Evolutionary conservation across 2,888 invertebrate species (phyloP), one percentile per base, ranked within the genome.

Genomic region (Hemithea aestivaria): DNA sequence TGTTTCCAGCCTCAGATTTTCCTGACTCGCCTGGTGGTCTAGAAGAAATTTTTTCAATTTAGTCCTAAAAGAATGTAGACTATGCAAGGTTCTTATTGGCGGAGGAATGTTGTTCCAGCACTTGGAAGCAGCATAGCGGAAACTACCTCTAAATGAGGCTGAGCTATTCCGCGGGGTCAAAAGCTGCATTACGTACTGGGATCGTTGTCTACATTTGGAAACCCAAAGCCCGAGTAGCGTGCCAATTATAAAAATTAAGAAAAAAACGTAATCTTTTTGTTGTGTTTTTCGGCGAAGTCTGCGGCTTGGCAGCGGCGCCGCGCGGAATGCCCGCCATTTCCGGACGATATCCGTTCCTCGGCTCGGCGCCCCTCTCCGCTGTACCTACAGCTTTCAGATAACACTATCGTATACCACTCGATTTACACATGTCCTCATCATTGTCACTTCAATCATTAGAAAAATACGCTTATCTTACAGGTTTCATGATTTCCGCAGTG

Each of bases 311-410:
- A 60, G 51, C 73, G 53, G 46, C 11, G 81, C 73, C 80, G 75
- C 66, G 75, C 68, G 83, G 87, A 77, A 87, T 87, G 84, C 72
- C 53, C 59, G 80, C 80, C 75, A 87, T 87, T 85, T 87, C 87
- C 87, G 84, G 85, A 83, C 76, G 72, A 73, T 81, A 75, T 87
- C 87, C 87, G 87, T 79, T 66, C 71, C 38, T 62, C 63, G 58
- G 54, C 62, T 58, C 66, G 72, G 59, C 68, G 69, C 77, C 69
- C 54, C 62, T 58, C 66, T 72, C 58, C 68, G 69, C 77, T 69
- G 60, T 59, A 56, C 59, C 59, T 53, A 58, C 58, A 63, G 58
- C 61, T 62, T 72, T 58, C 53, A 73, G 73, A 77, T 76, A 73
- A 72, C 62, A 55, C 52, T 65, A 66, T 72, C 66, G 22, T 33